Percentiles rank a stretch among this genome's conserved stretches.
These are phyloP conservation scores for Bembecia ichneumoniformis DNA, from an alignment of 2,888 invertebrate species.

Conservation along the genomic window DNA sequence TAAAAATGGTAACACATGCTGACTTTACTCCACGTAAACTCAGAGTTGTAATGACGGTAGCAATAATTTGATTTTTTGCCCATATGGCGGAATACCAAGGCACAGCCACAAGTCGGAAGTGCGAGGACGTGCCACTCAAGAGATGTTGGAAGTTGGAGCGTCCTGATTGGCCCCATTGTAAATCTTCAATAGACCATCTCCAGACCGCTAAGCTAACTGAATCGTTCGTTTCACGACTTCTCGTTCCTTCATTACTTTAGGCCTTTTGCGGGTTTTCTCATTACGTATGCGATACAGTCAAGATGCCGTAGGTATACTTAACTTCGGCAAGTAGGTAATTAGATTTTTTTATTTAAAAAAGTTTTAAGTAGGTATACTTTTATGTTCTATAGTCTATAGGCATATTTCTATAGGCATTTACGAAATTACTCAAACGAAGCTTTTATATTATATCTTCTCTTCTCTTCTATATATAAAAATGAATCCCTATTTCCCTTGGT, in stretches of 20 bases:
- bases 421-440: too few relatives aligned
- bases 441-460: too few relatives aligned
- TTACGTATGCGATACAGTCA: neutral
- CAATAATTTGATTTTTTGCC: neutral
- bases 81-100: slow-evolving; percentile 2
- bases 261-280: slow-evolving; percentile 1
- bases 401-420: too few relatives aligned
- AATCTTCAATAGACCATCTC: slow-evolving; percentile 51
- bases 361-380: too few relatives aligned
- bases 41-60: neutral
- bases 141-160: slow-evolving; percentile 46
- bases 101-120: slow-evolving; percentile 37
- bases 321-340: too few relatives aligned
- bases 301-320: too few relatives aligned
- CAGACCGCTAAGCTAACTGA: slow-evolving; percentile 47
- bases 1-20: too few relatives aligned
- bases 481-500: too few relatives aligned
- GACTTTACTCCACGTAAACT: too few relatives aligned
- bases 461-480: too few relatives aligned
- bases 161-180: slow-evolving; percentile 66
- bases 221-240: slow-evolving; percentile 30
- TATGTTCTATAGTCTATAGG: too few relatives aligned
- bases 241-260: slow-evolving; percentile 11
- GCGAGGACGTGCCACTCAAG: slow-evolving; percentile 47
- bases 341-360: too few relatives aligned